Percentiles rank a stretch among this genome's conserved stretches.
Conservation (phyloP, 2,888 invertebrate genomes). For the Folsomia candida region DNA sequence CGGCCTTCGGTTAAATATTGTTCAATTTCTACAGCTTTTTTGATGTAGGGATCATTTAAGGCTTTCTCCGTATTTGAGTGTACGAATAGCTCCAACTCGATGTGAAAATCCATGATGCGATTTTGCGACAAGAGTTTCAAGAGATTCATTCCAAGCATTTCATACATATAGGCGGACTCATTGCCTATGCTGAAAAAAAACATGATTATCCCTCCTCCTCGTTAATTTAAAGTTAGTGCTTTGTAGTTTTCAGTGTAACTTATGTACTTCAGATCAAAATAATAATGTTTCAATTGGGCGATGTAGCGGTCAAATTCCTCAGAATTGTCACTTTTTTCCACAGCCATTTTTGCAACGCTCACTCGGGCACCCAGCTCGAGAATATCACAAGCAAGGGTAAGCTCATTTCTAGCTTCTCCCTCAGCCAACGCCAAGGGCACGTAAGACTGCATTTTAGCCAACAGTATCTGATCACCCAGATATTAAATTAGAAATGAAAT, state of each 20-base stretch:
- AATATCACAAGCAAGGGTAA: constrained; percentile 25
- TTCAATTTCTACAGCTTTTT: constrained; percentile 38
- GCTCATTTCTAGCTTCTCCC: constrained; percentile 1
- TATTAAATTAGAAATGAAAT: not conserved
- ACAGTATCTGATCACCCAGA: constrained; percentile 19
- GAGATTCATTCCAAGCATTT: constrained; percentile 39
- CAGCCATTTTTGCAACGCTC: constrained; percentile 28
- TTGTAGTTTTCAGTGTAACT: too few species aligned
- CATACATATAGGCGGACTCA: constrained; percentile 34
- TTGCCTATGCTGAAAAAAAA: constrained; percentile 3
- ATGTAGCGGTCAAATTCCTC: constrained; percentile 38
- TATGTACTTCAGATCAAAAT: constrained; percentile 37
- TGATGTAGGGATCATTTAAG: constrained; percentile 31
- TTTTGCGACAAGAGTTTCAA: constrained; percentile 31
- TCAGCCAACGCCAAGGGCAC: constrained; percentile 10
- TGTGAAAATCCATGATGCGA: constrained; percentile 31
- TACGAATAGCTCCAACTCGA: constrained; percentile 34
- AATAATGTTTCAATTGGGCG: constrained; percentile 37
- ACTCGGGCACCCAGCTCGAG: constrained; percentile 33
- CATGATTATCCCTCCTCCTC: constrained; percentile 3
- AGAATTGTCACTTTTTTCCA: constrained; percentile 10
- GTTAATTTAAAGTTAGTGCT: too few species aligned
- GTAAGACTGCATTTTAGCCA: constrained; percentile 23
- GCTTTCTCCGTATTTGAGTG: constrained; percentile 30
- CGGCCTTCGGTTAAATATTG: constrained; percentile 36